A percentile compares a stretch with the other conserved stretches of the same genome.
Evolutionary conservation across 2,797 vertebrate species (phyloP).

Genomic region (Hybognathus amarus): DNA sequence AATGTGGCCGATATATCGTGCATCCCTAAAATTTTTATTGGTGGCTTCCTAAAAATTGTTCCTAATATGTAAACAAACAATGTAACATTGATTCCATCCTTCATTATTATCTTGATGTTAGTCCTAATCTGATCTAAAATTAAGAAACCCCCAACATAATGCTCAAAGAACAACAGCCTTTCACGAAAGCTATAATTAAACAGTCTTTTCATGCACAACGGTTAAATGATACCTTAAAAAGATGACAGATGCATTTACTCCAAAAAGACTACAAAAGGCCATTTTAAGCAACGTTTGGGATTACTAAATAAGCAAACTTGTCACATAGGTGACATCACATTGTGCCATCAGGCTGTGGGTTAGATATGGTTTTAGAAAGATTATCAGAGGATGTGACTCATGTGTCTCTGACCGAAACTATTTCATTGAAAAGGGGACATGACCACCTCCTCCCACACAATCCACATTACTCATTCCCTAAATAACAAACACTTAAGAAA

Average conservation of each 20-base stretch:
- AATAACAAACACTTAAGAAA: not conserved
- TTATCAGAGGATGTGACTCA: conserved; percentile 26
- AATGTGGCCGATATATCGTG: too few species aligned
- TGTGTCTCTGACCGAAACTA: conserved; percentile 27
- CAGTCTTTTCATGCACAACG: not conserved
- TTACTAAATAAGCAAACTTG: not conserved
- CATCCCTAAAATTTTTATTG: too few species aligned
- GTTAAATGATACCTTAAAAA: conserved; percentile 20
- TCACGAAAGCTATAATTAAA: conserved; percentile 19
- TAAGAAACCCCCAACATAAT: not conserved
- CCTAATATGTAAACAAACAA: not conserved
- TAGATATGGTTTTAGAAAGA: not conserved
- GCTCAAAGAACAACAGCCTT: conserved; percentile 1
- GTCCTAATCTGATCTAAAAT: not conserved
- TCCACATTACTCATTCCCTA: not conserved
- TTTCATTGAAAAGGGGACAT: not conserved
- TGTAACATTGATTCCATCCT: not conserved
- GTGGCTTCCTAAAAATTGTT: too few species aligned
- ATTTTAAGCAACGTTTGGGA: not conserved
- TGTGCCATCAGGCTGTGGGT: not conserved
- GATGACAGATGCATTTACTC: not conserved
- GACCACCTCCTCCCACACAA: conserved; percentile 10
- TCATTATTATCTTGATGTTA: not conserved
- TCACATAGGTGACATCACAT: not conserved
- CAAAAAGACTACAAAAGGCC: not conserved